phyloP scores from a whole-genome alignment of 2,797 vertebrate genomes.

The Anguilla marmorata region DNA sequence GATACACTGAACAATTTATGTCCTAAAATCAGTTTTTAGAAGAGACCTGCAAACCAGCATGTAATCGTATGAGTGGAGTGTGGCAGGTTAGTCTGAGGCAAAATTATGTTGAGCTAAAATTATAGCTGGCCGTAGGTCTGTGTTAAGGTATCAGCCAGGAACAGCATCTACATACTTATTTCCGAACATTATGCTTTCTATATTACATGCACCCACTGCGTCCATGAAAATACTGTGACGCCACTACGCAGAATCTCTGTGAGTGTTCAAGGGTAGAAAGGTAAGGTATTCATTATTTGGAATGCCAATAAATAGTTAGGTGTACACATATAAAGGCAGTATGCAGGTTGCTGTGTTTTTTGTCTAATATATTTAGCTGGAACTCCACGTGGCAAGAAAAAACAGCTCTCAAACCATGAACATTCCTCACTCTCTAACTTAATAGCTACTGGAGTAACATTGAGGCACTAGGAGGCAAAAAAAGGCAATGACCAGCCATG shows the following conservation, averaged over 20 bases:
- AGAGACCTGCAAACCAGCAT: background rate
- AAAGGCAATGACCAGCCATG: background rate
- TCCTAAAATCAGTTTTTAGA: background rate
- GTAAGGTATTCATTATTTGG: no score
- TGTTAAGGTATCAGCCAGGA: background rate
- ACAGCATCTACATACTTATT: background rate
- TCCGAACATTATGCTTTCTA: no score
- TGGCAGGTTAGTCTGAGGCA: background rate
- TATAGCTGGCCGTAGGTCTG: background rate
- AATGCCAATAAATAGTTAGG: background rate
- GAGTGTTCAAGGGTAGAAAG: no score
- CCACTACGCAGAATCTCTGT: no score
- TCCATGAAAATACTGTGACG: no score
- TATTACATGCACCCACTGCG: no score
- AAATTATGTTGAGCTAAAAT: background rate
- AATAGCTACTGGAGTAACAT: background rate
- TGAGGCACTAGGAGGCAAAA: background rate
- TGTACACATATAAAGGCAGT: background rate
- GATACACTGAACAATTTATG: background rate
- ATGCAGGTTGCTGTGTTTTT: background rate
- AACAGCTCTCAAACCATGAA: background rate
- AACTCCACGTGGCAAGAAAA: background rate
- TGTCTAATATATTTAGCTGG: background rate
- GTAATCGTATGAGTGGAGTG: background rate
- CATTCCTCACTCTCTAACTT: background rate